These are phyloP conservation scores for Willisornis vidua DNA, from an alignment of 2,113 vertebrate species.

Conservation along the genomic window DNA sequence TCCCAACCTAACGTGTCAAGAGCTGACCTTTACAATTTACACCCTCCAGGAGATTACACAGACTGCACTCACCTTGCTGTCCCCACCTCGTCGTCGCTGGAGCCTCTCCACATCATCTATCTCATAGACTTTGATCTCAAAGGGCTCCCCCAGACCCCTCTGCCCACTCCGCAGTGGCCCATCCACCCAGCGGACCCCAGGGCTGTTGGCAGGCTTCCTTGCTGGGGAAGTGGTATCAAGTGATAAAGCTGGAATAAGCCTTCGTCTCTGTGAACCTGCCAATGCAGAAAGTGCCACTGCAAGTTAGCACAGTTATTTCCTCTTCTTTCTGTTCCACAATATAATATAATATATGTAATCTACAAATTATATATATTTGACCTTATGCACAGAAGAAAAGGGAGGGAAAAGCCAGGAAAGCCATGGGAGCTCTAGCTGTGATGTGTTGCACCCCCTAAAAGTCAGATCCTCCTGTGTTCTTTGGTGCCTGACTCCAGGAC, in stretches of 20 bases:
- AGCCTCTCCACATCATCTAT: constrained; percentile 96
- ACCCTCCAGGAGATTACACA: background rate
- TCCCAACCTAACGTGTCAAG: background rate
- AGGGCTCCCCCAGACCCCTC: constrained; percentile 84
- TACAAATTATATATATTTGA: background rate
- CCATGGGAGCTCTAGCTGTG: background rate
- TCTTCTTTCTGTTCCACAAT: background rate
- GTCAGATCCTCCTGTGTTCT: background rate
- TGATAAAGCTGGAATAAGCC: constrained; percentile 89
- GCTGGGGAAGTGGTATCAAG: constrained; percentile 86
- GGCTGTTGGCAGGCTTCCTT: constrained; percentile 83
- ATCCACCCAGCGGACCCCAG: constrained; percentile 93
- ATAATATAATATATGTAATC: no score
- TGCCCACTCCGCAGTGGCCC: constrained; percentile 85
- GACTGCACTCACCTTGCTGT: constrained; percentile 81
- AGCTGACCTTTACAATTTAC: background rate
- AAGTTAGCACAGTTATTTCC: background rate
- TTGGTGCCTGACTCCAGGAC: background rate
- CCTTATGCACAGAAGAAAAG: background rate
- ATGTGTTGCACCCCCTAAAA: background rate
- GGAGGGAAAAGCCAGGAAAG: background rate
- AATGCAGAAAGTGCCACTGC: background rate
- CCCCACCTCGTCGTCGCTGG: constrained; percentile 82
- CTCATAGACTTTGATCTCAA: constrained; percentile 99
- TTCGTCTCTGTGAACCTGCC: constrained; percentile 90